phyloP scores from a whole-genome alignment of 2,888 invertebrate genomes.

The Platycheirus albimanus region DNA sequence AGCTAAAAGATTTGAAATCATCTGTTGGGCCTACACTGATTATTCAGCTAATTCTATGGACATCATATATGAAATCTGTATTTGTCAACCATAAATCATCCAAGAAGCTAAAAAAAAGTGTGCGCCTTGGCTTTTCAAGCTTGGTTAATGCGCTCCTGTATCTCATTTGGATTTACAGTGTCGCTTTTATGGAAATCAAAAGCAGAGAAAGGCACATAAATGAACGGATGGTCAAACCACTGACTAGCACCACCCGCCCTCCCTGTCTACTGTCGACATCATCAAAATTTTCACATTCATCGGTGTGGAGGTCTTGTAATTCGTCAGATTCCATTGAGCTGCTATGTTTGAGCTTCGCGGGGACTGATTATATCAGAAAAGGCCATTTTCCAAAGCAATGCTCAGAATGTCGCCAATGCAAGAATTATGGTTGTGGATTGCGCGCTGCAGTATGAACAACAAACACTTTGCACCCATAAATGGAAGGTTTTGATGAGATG shows the following conservation, averaged over 20 bases:
- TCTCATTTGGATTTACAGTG: neutral
- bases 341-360: neutral
- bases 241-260: no score
- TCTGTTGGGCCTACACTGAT: no score
- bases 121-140: neutral
- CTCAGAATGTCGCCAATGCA: slow-evolving; percentile 62
- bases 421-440: slow-evolving; percentile 57
- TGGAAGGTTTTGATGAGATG: slow-evolving; percentile 41
- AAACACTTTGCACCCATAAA: slow-evolving; percentile 59
- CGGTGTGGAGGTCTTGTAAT: slow-evolving; percentile 63
- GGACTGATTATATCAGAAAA: neutral
- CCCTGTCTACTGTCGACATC: slow-evolving; percentile 13
- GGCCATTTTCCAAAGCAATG: slow-evolving; percentile 45
- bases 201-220: slow-evolving; percentile 35
- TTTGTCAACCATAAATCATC: no score
- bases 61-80: no score
- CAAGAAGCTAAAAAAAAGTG: no score
- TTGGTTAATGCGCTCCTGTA: neutral
- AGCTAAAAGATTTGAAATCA: no score
- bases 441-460: slow-evolving; percentile 22
- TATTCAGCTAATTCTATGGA: no score
- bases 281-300: slow-evolving; percentile 54
- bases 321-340: slow-evolving; percentile 63
- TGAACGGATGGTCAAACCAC: neutral
- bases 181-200: slow-evolving; percentile 37